These are phyloP conservation scores for Tetranychus truncatus DNA, from an alignment of 2,888 invertebrate species.

Conservation along the genomic window DNA sequence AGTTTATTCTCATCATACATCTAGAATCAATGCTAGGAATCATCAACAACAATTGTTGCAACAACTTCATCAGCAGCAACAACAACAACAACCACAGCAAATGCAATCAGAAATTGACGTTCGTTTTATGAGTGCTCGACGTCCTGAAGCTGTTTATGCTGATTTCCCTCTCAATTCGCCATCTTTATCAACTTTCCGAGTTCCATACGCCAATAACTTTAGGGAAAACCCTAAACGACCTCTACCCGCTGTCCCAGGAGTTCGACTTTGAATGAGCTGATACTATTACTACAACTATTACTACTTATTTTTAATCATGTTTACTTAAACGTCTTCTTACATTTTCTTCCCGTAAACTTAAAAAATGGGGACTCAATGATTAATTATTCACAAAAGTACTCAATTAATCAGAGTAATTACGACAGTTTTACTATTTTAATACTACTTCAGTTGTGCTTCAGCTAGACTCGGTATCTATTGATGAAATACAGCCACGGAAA, in stretches of 20 bases:
- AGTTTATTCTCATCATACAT: neutral
- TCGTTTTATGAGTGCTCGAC: conserved; percentile 8
- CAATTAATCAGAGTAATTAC: too few species aligned
- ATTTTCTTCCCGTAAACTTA: too few species aligned
- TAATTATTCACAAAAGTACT: too few species aligned
- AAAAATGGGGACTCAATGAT: too few species aligned
- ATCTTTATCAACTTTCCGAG: conserved; percentile 13
- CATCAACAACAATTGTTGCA: neutral
- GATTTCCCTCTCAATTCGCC: conserved; percentile 18
- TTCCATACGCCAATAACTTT: conserved; percentile 4
- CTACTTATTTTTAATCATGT: too few species aligned
- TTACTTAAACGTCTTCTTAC: too few species aligned
- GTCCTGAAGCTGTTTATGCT: conserved; percentile 14
- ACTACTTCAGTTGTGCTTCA: too few species aligned
- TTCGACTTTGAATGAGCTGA: conserved; percentile 14
- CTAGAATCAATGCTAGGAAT: neutral
- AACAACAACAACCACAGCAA: neutral
- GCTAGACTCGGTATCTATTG: too few species aligned
- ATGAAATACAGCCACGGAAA: too few species aligned
- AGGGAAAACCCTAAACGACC: conserved; percentile 17
- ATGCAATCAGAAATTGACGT: neutral
- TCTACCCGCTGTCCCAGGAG: conserved; percentile 16
- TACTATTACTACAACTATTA: too few species aligned
- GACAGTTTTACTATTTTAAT: too few species aligned
- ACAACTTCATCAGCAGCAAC: neutral